These are phyloP conservation scores for Temnothorax unifasciatus DNA, from an alignment of 2,888 invertebrate species.

Conservation along the genomic window DNA sequence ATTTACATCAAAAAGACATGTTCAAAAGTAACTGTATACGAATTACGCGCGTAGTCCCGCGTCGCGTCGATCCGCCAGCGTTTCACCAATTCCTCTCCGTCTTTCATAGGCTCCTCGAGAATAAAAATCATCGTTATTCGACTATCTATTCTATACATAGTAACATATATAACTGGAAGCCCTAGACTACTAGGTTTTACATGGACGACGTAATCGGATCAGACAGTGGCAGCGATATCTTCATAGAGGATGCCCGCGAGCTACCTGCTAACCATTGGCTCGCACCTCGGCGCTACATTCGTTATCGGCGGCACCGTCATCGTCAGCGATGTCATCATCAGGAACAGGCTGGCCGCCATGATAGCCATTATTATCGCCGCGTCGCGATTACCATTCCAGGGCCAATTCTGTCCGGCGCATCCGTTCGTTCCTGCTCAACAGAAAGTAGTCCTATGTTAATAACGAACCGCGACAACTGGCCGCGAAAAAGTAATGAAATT, in stretches of 20 bases:
- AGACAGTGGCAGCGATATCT: slow-evolving; percentile 77
- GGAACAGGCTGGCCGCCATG: slow-evolving; percentile 49
- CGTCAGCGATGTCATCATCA: slow-evolving; percentile 64
- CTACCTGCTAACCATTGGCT: slow-evolving; percentile 74
- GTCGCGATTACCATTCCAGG: slow-evolving; percentile 64
- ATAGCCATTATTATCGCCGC: slow-evolving; percentile 54
- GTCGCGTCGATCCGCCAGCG: slow-evolving; percentile 38
- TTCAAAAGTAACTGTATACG: slow-evolving; percentile 80
- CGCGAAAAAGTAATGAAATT: slow-evolving; percentile 43
- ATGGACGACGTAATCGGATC: slow-evolving; percentile 85
- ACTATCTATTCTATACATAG: slow-evolving; percentile 85
- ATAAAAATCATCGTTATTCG: slow-evolving; percentile 82
- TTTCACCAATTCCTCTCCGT: slow-evolving; percentile 46
- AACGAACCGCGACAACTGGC: slow-evolving; percentile 22
- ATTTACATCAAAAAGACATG: slow-evolving; percentile 84
- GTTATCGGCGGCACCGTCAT: slow-evolving; percentile 47
- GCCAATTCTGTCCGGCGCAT: slow-evolving; percentile 33
- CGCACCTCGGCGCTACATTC: slow-evolving; percentile 36
- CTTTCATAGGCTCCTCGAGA: slow-evolving; percentile 63
- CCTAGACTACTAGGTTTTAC: slow-evolving; percentile 86
- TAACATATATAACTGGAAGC: slow-evolving; percentile 86
- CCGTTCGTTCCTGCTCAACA: slow-evolving; percentile 59
- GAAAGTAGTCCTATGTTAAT: slow-evolving; percentile 50
- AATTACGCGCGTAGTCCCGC: slow-evolving; percentile 57
- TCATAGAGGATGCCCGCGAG: slow-evolving; percentile 68